Base-by-base conservation (phyloP, 1,140 invertebrate genomes). In the Leptinotarsa undecemlineata region DNA sequence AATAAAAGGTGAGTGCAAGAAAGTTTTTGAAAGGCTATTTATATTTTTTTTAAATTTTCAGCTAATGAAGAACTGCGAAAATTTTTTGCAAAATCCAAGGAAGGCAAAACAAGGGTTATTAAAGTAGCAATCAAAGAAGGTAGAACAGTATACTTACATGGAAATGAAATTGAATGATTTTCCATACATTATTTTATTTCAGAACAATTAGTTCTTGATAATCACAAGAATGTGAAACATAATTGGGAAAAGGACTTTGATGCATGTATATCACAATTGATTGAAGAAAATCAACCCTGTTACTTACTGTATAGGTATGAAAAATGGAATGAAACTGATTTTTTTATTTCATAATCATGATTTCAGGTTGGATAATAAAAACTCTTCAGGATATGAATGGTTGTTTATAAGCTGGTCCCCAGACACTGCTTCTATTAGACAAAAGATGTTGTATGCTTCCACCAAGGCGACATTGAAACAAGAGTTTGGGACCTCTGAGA, bases 391-490 rank as follows among this genome's bases (percentile, higher is more conserved):
- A 11, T 93, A 96, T 86, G 94, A 98, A 81, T 99, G 98, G 98
- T 83, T 99, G 1, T 89, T 99, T 15, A 94, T 99, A 63, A 94
- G 92, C 78, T 99, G 96, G 95, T 96, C 93, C 23, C 97, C 97
- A 4, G 97, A 99, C 82, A 90, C 90, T 77, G 93, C 96, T 13
- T 90, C 92, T 11, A 92, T 97, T 4, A 89, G 97, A 75, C 93
- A 99, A 82, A 99, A 99, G 87, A 99, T 99, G 98, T 88, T 99
- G 48, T 99, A 99, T 85, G 98, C 98, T 0, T 98, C 97, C 0
- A 99, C 98, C 0, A 97, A 98, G 87, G 96, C 98, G 3, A 99
- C 98, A 2, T 86, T 99, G 2, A 99, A 99, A 86, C 93, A 92
- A 81, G 96, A 99, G 86, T 99, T 99, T 89, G 97, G 97, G 20